Evolutionary conservation across 2,797 vertebrate species (phyloP).

Genomic region (Poeciliopsis gracilis): DNA sequence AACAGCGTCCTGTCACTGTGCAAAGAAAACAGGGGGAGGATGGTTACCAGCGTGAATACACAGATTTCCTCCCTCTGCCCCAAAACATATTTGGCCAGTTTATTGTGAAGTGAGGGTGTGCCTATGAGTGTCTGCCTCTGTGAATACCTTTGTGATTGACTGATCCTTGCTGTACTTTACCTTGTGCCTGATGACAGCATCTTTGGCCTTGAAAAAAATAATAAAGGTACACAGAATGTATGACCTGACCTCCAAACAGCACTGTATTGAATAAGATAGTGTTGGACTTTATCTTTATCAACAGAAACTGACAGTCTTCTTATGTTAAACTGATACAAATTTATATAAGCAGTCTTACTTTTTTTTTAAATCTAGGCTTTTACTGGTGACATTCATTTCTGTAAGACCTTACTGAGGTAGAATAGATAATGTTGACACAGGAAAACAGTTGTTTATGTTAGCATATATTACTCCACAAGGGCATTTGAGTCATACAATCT

Average conservation of each 20-base stretch:
- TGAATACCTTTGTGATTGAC: neutral
- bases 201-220: slow-evolving; percentile 6
- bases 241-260: slow-evolving; percentile 24
- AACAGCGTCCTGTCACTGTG: neutral
- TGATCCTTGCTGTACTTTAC: neutral
- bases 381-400: slow-evolving; percentile 23
- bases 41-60: neutral
- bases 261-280: slow-evolving; percentile 20
- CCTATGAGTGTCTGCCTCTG: neutral
- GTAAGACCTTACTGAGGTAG: slow-evolving; percentile 3
- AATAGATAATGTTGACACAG: slow-evolving; percentile 24
- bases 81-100: neutral
- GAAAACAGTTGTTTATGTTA: slow-evolving; percentile 53
- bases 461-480: slow-evolving; percentile 38
- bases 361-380: slow-evolving; percentile 7
- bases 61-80: neutral
- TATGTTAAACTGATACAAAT: neutral
- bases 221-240: slow-evolving; percentile 6
- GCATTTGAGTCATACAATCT: slow-evolving; percentile 43
- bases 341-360: slow-evolving; percentile 5
- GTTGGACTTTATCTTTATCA: slow-evolving; percentile 69
- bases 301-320: slow-evolving; percentile 34
- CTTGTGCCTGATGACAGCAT: neutral
- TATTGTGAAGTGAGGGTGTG: neutral
- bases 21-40: neutral